Conservation (phyloP, 1,140 invertebrate genomes). For the Drosophila arizonae region DNA sequence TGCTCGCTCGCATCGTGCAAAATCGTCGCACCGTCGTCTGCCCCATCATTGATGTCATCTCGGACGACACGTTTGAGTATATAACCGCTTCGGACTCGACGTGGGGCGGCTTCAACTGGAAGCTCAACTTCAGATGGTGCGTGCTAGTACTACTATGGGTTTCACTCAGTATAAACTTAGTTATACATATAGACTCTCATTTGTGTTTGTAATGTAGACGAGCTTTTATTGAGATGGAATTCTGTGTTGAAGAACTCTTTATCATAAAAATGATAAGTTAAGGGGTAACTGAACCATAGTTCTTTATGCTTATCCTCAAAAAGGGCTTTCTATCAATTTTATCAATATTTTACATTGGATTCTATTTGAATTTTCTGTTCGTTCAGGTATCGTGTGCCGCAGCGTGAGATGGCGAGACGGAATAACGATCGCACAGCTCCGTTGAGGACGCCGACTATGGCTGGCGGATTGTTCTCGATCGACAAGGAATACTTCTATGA, state of each 20-base stretch:
- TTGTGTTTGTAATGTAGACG: too few relatives aligned
- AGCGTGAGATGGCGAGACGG: conserved; percentile 95
- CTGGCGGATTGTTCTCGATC: conserved; percentile 98
- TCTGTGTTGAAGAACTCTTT: too few relatives aligned
- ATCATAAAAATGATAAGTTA: too few relatives aligned
- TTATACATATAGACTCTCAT: too few relatives aligned
- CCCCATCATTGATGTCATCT: conserved; percentile 99
- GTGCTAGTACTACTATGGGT: background rate
- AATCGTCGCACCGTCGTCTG: conserved; percentile 97
- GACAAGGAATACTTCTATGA: conserved; percentile 98
- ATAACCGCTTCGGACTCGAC: conserved; percentile 97
- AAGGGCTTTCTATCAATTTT: too few relatives aligned
- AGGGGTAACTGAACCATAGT: too few relatives aligned
- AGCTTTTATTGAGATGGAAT: too few relatives aligned
- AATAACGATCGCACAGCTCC: conserved; percentile 95
- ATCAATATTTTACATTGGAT: too few relatives aligned
- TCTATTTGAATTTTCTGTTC: background rate
- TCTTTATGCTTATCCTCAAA: too few relatives aligned
- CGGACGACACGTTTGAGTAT: conserved; percentile 98
- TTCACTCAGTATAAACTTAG: too few relatives aligned
- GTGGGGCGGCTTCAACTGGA: conserved; percentile 99
- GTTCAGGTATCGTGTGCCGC: conserved; percentile 95
- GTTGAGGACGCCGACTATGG: conserved; percentile 98
- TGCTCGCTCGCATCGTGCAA: conserved; percentile 93
- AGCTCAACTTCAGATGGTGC: conserved; percentile 98